Percentiles rank a stretch among this genome's conserved stretches.
phyloP scores from a whole-genome alignment of 2,113 vertebrate species.

The Colinus virginianus region DNA sequence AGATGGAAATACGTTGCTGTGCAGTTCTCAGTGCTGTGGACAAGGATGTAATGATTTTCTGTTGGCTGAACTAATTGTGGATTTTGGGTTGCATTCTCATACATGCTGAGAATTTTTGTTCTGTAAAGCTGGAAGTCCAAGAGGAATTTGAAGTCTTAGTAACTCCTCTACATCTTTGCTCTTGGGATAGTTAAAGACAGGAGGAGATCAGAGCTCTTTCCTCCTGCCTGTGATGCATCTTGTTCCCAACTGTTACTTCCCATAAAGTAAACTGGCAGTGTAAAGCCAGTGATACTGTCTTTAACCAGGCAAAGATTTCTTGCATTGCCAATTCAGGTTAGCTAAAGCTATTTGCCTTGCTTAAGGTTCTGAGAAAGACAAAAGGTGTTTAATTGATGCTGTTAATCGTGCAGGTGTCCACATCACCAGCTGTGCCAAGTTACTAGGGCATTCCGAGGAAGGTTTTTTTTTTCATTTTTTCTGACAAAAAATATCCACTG shows the following conservation, averaged over 20 bases:
- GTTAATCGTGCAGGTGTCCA: neutral
- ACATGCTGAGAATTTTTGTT: neutral
- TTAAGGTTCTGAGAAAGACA: neutral
- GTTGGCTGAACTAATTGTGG: neutral
- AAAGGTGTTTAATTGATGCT: neutral
- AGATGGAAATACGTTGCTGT: neutral
- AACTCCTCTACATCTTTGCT: neutral
- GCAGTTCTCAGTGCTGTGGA: neutral
- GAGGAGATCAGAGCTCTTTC: neutral
- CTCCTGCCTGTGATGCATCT: neutral
- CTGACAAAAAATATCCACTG: neutral
- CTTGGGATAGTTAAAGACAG: neutral
- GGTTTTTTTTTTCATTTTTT: neutral
- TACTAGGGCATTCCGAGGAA: neutral
- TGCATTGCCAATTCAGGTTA: neutral
- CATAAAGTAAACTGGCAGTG: neutral
- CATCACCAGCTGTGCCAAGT: neutral
- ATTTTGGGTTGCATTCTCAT: neutral
- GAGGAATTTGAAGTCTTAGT: neutral
- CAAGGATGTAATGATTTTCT: neutral
- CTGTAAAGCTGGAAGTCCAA: neutral
- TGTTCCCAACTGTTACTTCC: neutral
- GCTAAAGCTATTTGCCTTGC: neutral
- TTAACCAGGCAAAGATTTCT: neutral
- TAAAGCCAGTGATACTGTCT: neutral